phyloP scores from a whole-genome alignment of 2,888 invertebrate species.

The Drosophila fungiperda region DNA sequence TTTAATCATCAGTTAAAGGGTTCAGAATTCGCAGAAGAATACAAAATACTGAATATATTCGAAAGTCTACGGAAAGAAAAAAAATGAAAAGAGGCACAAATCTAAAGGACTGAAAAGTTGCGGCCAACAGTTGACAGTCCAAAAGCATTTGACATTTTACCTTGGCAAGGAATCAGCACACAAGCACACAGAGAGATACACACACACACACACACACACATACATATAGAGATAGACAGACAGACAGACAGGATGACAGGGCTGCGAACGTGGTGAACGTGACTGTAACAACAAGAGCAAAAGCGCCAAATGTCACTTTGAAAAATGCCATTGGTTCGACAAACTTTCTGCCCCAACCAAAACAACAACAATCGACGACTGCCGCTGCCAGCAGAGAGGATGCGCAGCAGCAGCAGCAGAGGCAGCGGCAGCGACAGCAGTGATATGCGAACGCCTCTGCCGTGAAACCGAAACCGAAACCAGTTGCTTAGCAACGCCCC shows the following conservation, averaged over 20 bases:
- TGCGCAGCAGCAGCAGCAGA: conserved; percentile 34
- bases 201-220: conserved; percentile 27
- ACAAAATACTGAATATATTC: background rate
- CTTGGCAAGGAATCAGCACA: conserved; percentile 72
- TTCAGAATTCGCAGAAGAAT: background rate
- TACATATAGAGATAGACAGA: conserved; percentile 22
- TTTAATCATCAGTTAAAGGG: background rate
- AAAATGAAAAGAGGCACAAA: conserved; percentile 7
- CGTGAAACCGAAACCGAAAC: conserved; percentile 69
- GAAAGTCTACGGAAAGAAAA: conserved; percentile 11
- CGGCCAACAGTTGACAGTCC: conserved; percentile 81
- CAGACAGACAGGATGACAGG: conserved; percentile 40
- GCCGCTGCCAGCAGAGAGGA: conserved; percentile 38
- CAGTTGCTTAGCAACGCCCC: conserved; percentile 85
- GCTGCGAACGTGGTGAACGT: conserved; percentile 48
- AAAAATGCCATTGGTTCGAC: conserved; percentile 84
- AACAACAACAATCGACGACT: conserved; percentile 21
- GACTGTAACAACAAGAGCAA: conserved; percentile 71
- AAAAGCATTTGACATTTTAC: conserved; percentile 84
- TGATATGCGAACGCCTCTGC: conserved; percentile 50
- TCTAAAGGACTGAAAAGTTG: conserved; percentile 47
- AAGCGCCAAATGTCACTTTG: conserved; percentile 84
- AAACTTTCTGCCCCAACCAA: conserved; percentile 66
- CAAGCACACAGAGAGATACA: conserved; percentile 30
- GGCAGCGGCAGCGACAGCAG: conserved; percentile 27